phyloP scores from a whole-genome alignment of 2,888 invertebrate species.

The Xanthorhoe designata region DNA sequence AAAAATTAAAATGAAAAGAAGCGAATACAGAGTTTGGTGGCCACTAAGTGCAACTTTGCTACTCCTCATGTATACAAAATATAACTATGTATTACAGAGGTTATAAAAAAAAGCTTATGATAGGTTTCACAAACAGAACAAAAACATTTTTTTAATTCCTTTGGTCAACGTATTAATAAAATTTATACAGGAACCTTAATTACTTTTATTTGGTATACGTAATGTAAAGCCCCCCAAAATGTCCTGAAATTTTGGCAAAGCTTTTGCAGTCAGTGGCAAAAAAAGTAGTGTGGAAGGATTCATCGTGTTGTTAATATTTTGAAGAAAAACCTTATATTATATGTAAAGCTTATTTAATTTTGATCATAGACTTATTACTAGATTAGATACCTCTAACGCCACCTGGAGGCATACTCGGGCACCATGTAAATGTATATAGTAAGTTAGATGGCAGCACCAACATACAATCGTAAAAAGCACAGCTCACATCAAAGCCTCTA shows the following conservation, averaged over 20 bases:
- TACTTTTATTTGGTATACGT: not conserved
- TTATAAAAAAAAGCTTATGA: too few species aligned
- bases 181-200: too few species aligned
- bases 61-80: too few species aligned
- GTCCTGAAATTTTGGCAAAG: not conserved
- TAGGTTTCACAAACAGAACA: too few species aligned
- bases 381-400: conserved; percentile 1
- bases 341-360: not conserved
- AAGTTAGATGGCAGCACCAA: conserved; percentile 13
- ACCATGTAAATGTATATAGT: not conserved
- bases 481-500: not conserved
- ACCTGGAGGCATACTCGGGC: not conserved
- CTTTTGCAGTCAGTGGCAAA: not conserved
- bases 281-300: not conserved
- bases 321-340: not conserved
- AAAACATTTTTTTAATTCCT: too few species aligned
- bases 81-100: too few species aligned
- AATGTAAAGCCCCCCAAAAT: not conserved
- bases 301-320: not conserved
- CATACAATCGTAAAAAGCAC: conserved; percentile 2
- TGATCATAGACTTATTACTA: not conserved
- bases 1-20: too few species aligned
- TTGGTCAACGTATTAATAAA: too few species aligned
- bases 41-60: too few species aligned
- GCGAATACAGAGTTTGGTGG: too few species aligned